A percentile compares a stretch with the other conserved stretches of the same genome.
phyloP scores from a whole-genome alignment of 1,140 invertebrate species.

The Drosophila albomicans region DNA sequence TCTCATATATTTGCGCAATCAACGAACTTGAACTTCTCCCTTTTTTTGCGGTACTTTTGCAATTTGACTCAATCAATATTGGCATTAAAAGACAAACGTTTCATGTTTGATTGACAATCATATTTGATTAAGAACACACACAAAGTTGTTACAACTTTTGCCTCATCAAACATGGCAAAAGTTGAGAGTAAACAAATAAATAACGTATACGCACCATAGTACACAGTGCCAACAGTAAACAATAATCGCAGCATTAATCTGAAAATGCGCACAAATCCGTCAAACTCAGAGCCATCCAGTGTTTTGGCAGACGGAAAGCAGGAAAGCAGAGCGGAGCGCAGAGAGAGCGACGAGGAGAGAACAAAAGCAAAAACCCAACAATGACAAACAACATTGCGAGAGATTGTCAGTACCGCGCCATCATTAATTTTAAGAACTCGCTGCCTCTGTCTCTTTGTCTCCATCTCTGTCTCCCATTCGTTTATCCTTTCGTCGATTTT shows the following conservation, averaged over 20 bases:
- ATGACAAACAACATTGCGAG: constrained; percentile 55
- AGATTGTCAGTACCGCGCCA: constrained; percentile 58
- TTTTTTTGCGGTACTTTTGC: background rate
- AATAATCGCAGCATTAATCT: constrained; percentile 83
- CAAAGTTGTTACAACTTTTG: constrained; percentile 9
- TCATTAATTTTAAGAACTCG: constrained; percentile 74
- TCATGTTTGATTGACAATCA: background rate
- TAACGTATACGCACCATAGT: constrained; percentile 55
- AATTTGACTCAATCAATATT: constrained; percentile 1
- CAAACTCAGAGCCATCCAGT: constrained; percentile 62
- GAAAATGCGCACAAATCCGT: constrained; percentile 82
- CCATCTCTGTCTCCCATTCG: constrained; percentile 9
- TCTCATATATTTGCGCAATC: background rate
- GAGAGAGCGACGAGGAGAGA: constrained; percentile 1
- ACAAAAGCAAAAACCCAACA: constrained; percentile 47
- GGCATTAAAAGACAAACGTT: background rate
- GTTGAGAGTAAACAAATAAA: constrained; percentile 26
- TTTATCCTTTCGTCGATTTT: constrained; percentile 52
- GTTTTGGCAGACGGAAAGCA: constrained; percentile 9
- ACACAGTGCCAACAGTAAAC: constrained; percentile 62
- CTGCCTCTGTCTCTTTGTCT: constrained; percentile 22
- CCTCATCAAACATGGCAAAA: constrained; percentile 18
- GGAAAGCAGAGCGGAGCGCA: constrained; percentile 1
- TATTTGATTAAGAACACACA: background rate
- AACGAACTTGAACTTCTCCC: background rate